phyloP scores from a whole-genome alignment of 2,113 vertebrate genomes.

The Terrapene triunguis region DNA sequence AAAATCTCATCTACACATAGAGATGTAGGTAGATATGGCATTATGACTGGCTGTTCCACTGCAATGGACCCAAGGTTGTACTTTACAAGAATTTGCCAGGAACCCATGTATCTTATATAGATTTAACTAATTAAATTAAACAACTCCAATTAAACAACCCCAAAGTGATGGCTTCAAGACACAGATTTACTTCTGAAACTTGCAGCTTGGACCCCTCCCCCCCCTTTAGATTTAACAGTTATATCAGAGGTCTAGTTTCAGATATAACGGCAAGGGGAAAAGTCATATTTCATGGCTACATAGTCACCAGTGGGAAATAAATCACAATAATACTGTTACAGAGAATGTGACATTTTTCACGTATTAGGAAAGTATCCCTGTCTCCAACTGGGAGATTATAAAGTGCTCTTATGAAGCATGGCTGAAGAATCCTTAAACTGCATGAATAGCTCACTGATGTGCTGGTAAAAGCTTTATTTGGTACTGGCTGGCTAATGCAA shows the following conservation, averaged over 20 bases:
- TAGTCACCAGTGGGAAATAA: neutral
- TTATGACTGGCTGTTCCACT: neutral
- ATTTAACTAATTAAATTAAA: fast-evolving
- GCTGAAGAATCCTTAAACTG: fast-evolving
- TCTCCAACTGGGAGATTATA: neutral
- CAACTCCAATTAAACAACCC: fast-evolving
- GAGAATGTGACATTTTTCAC: fast-evolving
- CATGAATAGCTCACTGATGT: neutral
- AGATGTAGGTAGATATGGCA: neutral
- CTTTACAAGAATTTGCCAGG: neutral
- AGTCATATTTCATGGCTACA: neutral
- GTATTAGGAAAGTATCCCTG: neutral
- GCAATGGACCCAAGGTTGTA: neutral
- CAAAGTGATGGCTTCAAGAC: neutral
- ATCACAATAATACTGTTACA: fast-evolving
- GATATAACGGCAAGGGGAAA: fast-evolving
- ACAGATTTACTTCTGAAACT: neutral
- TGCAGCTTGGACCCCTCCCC: neutral
- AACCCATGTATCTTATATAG: neutral
- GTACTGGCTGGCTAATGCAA: fast-evolving
- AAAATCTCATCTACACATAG: neutral
- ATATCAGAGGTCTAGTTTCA: neutral
- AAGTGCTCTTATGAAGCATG: fast-evolving
- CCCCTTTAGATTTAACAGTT: neutral
- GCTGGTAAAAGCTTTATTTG: neutral